Base-by-base conservation (phyloP, 2,797 vertebrate genomes). In the Ptychobarbus kaznakovi region DNA sequence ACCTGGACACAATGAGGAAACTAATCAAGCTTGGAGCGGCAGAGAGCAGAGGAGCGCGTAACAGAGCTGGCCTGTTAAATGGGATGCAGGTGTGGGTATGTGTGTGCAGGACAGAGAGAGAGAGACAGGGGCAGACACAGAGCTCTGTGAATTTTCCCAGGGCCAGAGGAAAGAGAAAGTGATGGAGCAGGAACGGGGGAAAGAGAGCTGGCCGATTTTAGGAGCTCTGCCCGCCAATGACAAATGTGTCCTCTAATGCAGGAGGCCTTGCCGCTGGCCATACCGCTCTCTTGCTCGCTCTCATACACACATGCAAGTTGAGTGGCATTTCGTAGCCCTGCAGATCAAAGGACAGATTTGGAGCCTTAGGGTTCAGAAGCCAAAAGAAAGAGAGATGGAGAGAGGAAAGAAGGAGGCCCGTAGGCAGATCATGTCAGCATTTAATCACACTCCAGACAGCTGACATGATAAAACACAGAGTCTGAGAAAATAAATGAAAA, bases 71-170 rank as follows among this genome's bases (percentile, higher is more conserved):
- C 32, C 42, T 76, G 61, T 73, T 85, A 89, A 89, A 89, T 89
- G 73, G 85, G 83, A 90, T 85, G 81, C 88, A 90, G 86, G 88
- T 89, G 89, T 84, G 82, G 40, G 51, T 82, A 61, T 85, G 83
- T 58, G 76, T 73, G 81, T 79, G 80, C 32, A 65, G 46, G 70
- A 68, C 61, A 13, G 28, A 65, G 81, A 82, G 73, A 16, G 81
- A 35, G 69, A 20, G 70, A 18, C 3, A 4, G 15, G 25, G 61
- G 32, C 44, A 2, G 78, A 56, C 0, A 4, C 61, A 49, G 58
- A 22, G 88, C 90, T 6, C n/a, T 92, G 92, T 92, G 92, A 92
- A 93, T 93, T 94, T 96, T 96, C 95, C 95, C 95, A 94, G 95
- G 95, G 94, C 65, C 32, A 88, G 90, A 90, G 90, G 90, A 87